phyloP scores from a whole-genome alignment of 2,888 invertebrate species.

The Harmothoe impar region DNA sequence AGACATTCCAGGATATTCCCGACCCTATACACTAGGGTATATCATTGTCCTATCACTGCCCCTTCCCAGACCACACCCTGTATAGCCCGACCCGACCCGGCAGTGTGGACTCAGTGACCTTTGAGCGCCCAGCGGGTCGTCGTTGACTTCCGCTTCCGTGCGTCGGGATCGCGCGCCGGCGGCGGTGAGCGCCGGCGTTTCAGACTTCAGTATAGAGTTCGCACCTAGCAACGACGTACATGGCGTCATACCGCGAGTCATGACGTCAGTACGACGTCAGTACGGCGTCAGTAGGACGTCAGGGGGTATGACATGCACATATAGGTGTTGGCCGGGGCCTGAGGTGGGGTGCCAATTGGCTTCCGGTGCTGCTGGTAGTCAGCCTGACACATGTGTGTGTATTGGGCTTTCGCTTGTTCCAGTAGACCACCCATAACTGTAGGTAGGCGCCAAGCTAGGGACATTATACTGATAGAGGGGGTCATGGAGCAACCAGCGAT shows the following conservation, averaged over 20 bases:
- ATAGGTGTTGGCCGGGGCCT: not conserved
- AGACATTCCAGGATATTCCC: too few relatives aligned
- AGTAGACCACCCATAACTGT: not conserved
- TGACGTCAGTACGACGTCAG: not conserved
- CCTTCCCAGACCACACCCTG: not conserved
- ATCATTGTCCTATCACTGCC: not conserved
- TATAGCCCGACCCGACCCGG: not conserved
- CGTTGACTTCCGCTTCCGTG: conserved; percentile 35
- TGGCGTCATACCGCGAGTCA: not conserved
- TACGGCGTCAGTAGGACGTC: not conserved
- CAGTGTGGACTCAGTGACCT: conserved; percentile 10
- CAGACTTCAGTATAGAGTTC: not conserved
- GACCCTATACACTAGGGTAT: too few relatives aligned
- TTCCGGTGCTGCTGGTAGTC: not conserved
- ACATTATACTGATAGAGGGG: too few relatives aligned
- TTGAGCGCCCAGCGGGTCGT: conserved; percentile 26
- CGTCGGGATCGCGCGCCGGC: not conserved
- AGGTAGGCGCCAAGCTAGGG: not conserved
- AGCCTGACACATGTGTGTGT: not conserved
- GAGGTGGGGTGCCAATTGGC: not conserved
- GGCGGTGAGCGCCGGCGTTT: not conserved
- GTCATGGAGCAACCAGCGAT: too few relatives aligned
- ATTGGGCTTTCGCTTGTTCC: not conserved
- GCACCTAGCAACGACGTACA: not conserved
- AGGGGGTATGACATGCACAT: not conserved